Conservation (phyloP, 2,888 invertebrate species). For the Pardosa pseudoannulata region DNA sequence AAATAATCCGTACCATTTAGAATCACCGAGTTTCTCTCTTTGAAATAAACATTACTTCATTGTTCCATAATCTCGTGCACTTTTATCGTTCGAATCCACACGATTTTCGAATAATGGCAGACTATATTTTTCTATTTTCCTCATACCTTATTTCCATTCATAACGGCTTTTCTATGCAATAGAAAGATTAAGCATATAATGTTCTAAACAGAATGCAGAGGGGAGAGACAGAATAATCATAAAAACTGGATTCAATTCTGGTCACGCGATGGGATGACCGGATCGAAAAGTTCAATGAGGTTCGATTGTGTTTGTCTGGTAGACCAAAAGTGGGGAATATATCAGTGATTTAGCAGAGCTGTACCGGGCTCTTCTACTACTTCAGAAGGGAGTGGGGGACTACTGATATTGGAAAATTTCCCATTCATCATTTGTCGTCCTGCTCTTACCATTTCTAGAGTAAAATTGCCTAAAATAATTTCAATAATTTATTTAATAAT, state of each 20-base stretch:
- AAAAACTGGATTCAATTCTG: slow-evolving; percentile 39
- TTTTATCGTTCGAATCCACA: slow-evolving; percentile 56
- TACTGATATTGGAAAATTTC: too few relatives aligned
- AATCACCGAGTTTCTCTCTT: slow-evolving; percentile 8
- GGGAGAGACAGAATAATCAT: slow-evolving; percentile 13
- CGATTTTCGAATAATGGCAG: background rate
- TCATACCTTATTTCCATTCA: slow-evolving; percentile 38
- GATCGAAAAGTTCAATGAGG: slow-evolving; percentile 37
- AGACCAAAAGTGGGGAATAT: slow-evolving; percentile 28
- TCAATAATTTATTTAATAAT: too few relatives aligned
- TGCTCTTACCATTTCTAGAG: too few relatives aligned
- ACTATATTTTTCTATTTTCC: slow-evolving; percentile 27
- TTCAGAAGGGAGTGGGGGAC: too few relatives aligned
- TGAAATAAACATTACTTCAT: slow-evolving; percentile 45
- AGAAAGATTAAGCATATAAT: slow-evolving; percentile 40
- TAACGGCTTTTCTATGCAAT: slow-evolving; percentile 58
- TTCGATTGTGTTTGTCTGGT: slow-evolving; percentile 57
- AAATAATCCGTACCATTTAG: slow-evolving; percentile 7
- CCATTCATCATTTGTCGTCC: too few relatives aligned
- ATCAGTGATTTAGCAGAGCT: slow-evolving; percentile 29
- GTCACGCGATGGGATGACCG: slow-evolving; percentile 53
- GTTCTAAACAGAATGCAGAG: background rate
- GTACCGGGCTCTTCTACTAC: too few relatives aligned
- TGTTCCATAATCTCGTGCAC: slow-evolving; percentile 35
- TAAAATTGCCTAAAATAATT: too few relatives aligned